Percentiles rank a stretch among this genome's conserved stretches.
Evolutionary conservation across 2,888 invertebrate species (phyloP).

Genomic region (Nemotelus nigrinus): DNA sequence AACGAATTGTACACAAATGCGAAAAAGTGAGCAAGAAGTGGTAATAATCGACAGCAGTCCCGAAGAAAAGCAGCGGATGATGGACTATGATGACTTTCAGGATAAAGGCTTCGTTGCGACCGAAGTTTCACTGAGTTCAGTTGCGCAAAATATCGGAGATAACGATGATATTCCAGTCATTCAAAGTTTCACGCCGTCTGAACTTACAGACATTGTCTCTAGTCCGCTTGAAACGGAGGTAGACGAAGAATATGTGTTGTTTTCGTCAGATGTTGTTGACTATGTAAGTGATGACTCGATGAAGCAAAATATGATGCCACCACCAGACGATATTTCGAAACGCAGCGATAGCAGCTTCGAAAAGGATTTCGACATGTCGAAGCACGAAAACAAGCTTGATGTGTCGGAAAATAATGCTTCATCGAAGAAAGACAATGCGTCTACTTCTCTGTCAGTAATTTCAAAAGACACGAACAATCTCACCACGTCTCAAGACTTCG

Average conservation of each 20-base stretch:
- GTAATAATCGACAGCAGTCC: slow-evolving; percentile 61
- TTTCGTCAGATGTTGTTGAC: slow-evolving; percentile 71
- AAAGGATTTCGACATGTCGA: slow-evolving; percentile 23
- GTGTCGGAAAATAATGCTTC: neutral
- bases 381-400: neutral
- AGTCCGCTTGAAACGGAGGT: slow-evolving; percentile 70
- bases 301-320: slow-evolving; percentile 55
- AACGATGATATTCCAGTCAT: slow-evolving; percentile 70
- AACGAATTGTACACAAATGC: slow-evolving; percentile 8
- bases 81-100: slow-evolving; percentile 71
- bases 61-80: slow-evolving; percentile 65
- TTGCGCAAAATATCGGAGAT: slow-evolving; percentile 69
- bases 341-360: slow-evolving; percentile 28
- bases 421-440: slow-evolving; percentile 52
- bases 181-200: slow-evolving; percentile 67
- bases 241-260: slow-evolving; percentile 72
- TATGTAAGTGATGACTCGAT: slow-evolving; percentile 65
- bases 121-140: slow-evolving; percentile 70
- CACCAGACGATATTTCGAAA: slow-evolving; percentile 21
- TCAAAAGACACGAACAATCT: slow-evolving; percentile 72
- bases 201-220: slow-evolving; percentile 70
- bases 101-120: slow-evolving; percentile 69
- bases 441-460: slow-evolving; percentile 62
- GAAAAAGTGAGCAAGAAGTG: slow-evolving; percentile 50
- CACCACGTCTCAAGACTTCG: slow-evolving; percentile 74